These are phyloP conservation scores for Spilosoma lubricipeda DNA, from an alignment of 2,888 invertebrate species.

Conservation along the genomic window DNA sequence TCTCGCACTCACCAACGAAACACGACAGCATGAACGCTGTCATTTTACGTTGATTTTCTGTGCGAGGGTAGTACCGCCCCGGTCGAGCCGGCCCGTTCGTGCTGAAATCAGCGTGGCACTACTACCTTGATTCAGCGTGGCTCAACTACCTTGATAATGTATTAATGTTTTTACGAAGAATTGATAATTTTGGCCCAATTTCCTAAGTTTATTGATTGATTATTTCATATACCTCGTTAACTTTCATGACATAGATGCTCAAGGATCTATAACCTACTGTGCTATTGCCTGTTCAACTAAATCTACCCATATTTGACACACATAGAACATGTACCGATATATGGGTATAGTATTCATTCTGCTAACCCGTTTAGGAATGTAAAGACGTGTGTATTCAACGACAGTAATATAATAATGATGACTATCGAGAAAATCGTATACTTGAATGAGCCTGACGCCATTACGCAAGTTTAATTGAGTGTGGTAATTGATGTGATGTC, in stretches of 20 bases:
- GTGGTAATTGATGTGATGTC: slow-evolving; percentile 61
- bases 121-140: no score
- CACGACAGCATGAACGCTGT: no score
- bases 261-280: background rate
- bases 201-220: background rate
- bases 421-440: background rate
- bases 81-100: no score
- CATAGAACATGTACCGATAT: background rate
- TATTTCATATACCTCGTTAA: background rate
- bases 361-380: background rate
- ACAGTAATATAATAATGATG: background rate
- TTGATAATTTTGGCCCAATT: background rate
- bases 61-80: no score
- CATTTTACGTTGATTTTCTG: no score
- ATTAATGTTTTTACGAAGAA: no score
- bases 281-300: background rate
- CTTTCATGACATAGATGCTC: background rate
- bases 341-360: background rate
- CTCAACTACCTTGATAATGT: no score
- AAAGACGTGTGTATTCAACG: background rate
- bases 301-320: background rate
- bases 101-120: no score
- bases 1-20: no score
- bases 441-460: slow-evolving; percentile 9
- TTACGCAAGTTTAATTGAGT: slow-evolving; percentile 24